Evolutionary conservation across 1,140 invertebrate genomes (phyloP).

Genomic region (Sipha flava): DNA sequence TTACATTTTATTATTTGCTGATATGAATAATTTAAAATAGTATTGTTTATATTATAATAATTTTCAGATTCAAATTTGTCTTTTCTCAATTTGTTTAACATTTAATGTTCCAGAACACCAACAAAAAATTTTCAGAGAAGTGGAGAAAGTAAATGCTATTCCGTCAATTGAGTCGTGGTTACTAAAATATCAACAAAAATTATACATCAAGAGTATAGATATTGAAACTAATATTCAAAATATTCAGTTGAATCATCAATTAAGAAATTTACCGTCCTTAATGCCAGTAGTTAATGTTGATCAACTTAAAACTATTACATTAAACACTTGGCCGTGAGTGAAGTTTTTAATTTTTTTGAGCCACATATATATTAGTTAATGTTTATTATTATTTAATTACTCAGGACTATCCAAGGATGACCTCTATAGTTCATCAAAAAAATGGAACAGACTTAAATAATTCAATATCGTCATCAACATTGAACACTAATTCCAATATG

Average conservation of each 20-base stretch:
- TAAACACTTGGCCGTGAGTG: conserved; percentile 23
- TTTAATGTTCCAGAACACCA: conserved; percentile 16
- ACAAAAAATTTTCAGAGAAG: neutral
- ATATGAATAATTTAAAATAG: neutral
- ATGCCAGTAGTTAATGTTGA: conserved; percentile 2
- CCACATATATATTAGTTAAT: neutral
- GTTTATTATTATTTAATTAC: conserved; percentile 1
- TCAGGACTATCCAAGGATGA: conserved; percentile 20
- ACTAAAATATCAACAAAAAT: conserved; percentile 13
- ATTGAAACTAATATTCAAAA: neutral
- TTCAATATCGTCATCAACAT: conserved; percentile 22
- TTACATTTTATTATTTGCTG: too few species aligned
- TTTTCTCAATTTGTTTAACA: too few species aligned
- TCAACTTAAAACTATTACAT: neutral
- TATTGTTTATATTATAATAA: neutral
- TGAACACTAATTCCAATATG: conserved; percentile 22
- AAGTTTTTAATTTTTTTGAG: neutral
- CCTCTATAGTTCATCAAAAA: conserved; percentile 28
- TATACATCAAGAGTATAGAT: neutral
- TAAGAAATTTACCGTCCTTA: conserved; percentile 6
- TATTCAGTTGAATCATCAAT: neutral
- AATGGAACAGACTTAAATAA: conserved; percentile 26
- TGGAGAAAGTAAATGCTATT: neutral
- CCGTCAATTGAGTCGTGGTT: conserved; percentile 5
- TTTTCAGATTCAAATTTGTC: neutral